A percentile compares a stretch with the other conserved stretches of the same genome.
Evolutionary conservation across 2,888 invertebrate species (phyloP).

Genomic region (Lamellibrachia satsuma): DNA sequence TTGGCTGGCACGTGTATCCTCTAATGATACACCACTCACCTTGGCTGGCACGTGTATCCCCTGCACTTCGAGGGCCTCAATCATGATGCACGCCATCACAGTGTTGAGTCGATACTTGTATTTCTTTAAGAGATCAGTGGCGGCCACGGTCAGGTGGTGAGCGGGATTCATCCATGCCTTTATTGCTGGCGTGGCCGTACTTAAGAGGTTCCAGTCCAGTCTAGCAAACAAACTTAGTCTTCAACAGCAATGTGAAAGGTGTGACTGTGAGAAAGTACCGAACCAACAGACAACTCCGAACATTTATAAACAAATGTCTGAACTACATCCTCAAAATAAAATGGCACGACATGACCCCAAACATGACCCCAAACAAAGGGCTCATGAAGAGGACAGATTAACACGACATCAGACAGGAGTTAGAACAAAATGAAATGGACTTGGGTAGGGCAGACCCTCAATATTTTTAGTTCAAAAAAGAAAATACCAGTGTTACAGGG

Average conservation of each 20-base stretch:
- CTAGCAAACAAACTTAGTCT: slow-evolving; percentile 66
- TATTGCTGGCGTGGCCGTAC: slow-evolving; percentile 94
- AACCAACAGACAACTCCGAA: no score
- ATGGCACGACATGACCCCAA: background rate
- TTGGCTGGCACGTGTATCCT: background rate
- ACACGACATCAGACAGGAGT: no score
- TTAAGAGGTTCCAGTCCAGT: slow-evolving; percentile 93
- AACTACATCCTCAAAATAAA: background rate
- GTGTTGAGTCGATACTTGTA: slow-evolving; percentile 71
- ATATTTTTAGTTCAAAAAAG: no score
- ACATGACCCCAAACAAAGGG: no score
- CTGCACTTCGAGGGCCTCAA: slow-evolving; percentile 86
- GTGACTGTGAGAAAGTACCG: background rate
- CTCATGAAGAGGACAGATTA: no score
- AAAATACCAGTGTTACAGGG: no score
- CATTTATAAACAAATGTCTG: no score
- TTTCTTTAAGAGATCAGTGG: slow-evolving; percentile 82
- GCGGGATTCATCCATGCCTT: slow-evolving; percentile 98
- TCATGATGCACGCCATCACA: slow-evolving; percentile 93
- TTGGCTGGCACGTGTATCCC: slow-evolving; percentile 82
- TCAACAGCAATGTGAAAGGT: background rate
- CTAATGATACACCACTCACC: slow-evolving; percentile 67
- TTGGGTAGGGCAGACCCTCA: no score
- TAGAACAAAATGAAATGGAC: no score
- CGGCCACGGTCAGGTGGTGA: slow-evolving; percentile 86